These are phyloP conservation scores for Blomia tropicalis DNA, from an alignment of 2,888 invertebrate species.

Conservation along the genomic window DNA sequence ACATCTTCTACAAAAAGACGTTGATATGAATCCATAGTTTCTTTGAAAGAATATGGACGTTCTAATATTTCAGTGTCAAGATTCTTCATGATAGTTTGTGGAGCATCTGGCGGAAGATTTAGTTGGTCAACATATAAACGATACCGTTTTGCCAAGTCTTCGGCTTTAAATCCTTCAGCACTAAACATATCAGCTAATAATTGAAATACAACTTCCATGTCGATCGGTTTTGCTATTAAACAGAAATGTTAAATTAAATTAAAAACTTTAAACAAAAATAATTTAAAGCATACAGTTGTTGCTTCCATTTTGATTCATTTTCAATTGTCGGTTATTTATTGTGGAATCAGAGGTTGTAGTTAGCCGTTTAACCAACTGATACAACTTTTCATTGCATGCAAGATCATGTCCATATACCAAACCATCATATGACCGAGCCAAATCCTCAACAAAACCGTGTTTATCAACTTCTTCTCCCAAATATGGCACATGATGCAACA, in stretches of 20 bases:
- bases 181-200: too few relatives aligned
- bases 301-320: too few relatives aligned
- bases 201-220: too few relatives aligned
- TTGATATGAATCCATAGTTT: constrained; percentile 96
- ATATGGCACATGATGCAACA: constrained; percentile 93
- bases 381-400: constrained; percentile 73
- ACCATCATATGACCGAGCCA: constrained; percentile 96
- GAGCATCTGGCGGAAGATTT: not conserved
- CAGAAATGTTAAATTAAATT: too few relatives aligned
- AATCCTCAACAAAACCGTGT: constrained; percentile 94
- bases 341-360: too few relatives aligned
- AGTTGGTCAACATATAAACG: not conserved
- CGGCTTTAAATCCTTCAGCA: too few relatives aligned
- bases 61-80: constrained; percentile 82
- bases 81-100: constrained; percentile 53
- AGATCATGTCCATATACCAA: too few relatives aligned
- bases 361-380: too few relatives aligned
- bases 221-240: too few relatives aligned
- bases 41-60: constrained; percentile 70
- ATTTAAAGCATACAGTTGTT: too few relatives aligned
- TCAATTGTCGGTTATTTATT: too few relatives aligned
- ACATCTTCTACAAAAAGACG: constrained; percentile 89
- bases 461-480: constrained; percentile 89
- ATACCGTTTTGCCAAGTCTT: constrained; percentile 72
- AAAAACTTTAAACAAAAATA: too few relatives aligned